Base-by-base conservation (phyloP, 2,113 vertebrate species). In the Sorex fumeus region DNA sequence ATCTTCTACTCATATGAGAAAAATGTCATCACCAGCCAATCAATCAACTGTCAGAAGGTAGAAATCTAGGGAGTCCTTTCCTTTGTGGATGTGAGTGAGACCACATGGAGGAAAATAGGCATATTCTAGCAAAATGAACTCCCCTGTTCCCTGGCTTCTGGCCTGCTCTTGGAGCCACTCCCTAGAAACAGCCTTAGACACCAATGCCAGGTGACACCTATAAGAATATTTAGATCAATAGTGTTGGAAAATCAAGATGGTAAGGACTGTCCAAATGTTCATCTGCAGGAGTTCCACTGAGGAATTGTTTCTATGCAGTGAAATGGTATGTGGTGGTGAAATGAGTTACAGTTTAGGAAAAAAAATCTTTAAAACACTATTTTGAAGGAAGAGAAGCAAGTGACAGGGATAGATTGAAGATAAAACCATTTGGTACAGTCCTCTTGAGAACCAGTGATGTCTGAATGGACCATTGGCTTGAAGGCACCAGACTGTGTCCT, bases 141-240 rank as follows among this genome's bases (percentile, higher is more conserved):
- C 16, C n/a, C 8, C 19, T 8, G 32, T 50, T 2, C 30, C 11
- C 2, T 0, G 1, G 2, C 19, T 40, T 25, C 30, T 45, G 53
- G 19, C n/a, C 34, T 28, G 34, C 19, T 79, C 30, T 30, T 6
- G 0, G 43, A 8, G 28, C 28, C 30, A 62, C 4, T 16, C 12
- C 74, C 57, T 40, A 79, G 57, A 62, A 87, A 77, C 88, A 4
- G 18, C 21, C 16, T 13, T 25, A 32, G 27, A 5, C 5, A 11
- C 12, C 18, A 60, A 18, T 23, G 45, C 32, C 71, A 27, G 21
- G 34, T 76, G 18, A n/a, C 30, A 40, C n/a, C 77, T 53, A 4
- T 7, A 30, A 75, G 36, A 30, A 62, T 0, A n/a, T n/a, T 5
- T 34, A n/a, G 0, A 60, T 50, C 62, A 40, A 28, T 5, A 18